Conservation (phyloP, 2,113 vertebrate species). For the Eleginops maclovinus region DNA sequence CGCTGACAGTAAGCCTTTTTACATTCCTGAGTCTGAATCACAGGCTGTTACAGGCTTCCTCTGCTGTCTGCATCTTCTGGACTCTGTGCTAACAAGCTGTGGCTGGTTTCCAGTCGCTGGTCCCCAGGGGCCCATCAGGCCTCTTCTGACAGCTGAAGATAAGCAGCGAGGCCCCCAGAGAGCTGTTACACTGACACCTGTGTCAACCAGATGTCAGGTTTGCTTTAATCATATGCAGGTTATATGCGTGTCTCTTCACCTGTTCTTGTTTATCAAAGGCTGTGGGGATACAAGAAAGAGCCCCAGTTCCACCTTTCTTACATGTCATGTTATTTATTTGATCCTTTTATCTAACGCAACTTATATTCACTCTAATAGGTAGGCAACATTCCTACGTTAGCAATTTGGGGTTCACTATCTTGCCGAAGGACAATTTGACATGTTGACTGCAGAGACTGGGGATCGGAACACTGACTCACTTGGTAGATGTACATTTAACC, state of each 20-base stretch:
- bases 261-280: not conserved
- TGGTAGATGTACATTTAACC: no score
- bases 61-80: not conserved
- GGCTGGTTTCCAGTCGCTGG: constrained; percentile 7
- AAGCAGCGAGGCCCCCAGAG: not conserved
- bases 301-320: no score
- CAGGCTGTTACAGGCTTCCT: not conserved
- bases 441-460: no score
- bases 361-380: no score
- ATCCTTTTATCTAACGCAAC: no score
- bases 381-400: no score
- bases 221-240: constrained; percentile 17
- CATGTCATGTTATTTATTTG: no score
- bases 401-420: no score
- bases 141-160: constrained; percentile 26
- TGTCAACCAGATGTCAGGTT: constrained; percentile 16
- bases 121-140: not conserved
- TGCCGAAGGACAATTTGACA: no score
- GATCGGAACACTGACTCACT: no score
- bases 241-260: not conserved
- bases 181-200: constrained; percentile 17
- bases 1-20: not conserved
- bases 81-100: constrained; percentile 20
- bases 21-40: not conserved
- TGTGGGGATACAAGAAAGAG: not conserved